Evolutionary conservation across 2,797 vertebrate species (phyloP).

Genomic region (Gobionotothen gibberifrons): DNA sequence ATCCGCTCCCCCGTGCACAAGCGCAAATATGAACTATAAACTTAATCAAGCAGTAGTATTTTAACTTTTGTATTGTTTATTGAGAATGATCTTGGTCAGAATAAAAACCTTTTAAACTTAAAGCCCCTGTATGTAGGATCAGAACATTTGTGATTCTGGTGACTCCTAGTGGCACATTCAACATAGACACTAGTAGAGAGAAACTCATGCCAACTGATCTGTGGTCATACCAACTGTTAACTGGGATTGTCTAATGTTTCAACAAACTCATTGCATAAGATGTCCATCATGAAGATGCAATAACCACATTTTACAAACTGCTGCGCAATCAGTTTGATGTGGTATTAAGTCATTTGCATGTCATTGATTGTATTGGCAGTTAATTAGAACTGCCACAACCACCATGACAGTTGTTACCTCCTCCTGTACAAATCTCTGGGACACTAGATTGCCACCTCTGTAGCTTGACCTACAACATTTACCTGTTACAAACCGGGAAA

Average conservation of each 20-base stretch:
- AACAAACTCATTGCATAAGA: neutral
- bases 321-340: neutral
- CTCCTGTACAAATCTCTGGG: constrained; percentile 8
- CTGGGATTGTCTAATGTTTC: neutral
- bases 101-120: neutral
- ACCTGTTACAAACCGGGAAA: neutral
- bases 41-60: neutral
- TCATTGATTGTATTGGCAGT: constrained; percentile 23
- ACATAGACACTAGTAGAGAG: neutral
- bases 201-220: neutral
- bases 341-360: constrained; percentile 11
- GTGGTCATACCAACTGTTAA: neutral
- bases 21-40: constrained; percentile 12
- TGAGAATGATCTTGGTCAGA: neutral
- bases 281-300: neutral
- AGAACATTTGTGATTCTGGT: neutral
- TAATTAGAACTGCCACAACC: constrained; percentile 11
- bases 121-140: neutral
- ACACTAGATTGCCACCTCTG: neutral
- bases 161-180: neutral
- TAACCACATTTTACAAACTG: neutral
- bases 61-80: neutral
- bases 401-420: neutral
- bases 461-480: constrained; percentile 4
- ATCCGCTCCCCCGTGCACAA: constrained; percentile 1